phyloP scores from a whole-genome alignment of 1,140 invertebrate species.

The Drosophila miranda region DNA sequence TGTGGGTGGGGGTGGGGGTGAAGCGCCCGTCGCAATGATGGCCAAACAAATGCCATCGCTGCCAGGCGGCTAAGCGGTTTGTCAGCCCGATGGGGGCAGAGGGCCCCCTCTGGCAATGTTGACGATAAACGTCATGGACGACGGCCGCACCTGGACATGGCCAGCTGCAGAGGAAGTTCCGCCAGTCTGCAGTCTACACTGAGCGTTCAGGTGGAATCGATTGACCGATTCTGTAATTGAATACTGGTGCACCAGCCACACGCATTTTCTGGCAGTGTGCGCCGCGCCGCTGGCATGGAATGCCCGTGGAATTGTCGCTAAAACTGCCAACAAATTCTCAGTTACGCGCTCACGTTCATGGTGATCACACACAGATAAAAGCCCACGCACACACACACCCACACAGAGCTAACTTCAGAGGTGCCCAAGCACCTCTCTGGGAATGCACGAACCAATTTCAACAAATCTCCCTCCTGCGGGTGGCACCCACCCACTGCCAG shows the following conservation, averaged over 20 bases:
- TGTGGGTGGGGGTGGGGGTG: neutral
- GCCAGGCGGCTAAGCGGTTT: conserved; percentile 52
- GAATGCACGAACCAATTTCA: conserved; percentile 43
- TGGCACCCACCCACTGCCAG: conserved; percentile 10
- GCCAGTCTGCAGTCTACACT: neutral
- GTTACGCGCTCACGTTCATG: conserved; percentile 52
- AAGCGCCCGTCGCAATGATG: conserved; percentile 29
- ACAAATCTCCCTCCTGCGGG: conserved; percentile 15
- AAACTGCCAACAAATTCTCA: conserved; percentile 55
- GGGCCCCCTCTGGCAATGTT: neutral
- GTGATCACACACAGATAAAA: conserved; percentile 17
- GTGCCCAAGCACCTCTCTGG: conserved; percentile 34
- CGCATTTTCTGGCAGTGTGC: conserved; percentile 33
- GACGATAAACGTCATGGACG: conserved; percentile 40
- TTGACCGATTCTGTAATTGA: conserved; percentile 47
- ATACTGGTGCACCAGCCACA: conserved; percentile 25
- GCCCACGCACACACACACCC: conserved; percentile 16
- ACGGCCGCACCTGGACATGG: conserved; percentile 10
- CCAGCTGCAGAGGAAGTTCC: neutral
- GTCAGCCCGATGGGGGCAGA: conserved; percentile 35
- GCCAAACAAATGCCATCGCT: conserved; percentile 54
- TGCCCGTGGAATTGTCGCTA: conserved; percentile 40
- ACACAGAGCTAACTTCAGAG: conserved; percentile 30
- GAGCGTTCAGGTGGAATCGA: conserved; percentile 39
- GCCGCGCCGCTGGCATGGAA: conserved; percentile 26